Evolutionary conservation across 1,140 invertebrate genomes (phyloP).

Genomic region (Zaprionus ornatus): DNA sequence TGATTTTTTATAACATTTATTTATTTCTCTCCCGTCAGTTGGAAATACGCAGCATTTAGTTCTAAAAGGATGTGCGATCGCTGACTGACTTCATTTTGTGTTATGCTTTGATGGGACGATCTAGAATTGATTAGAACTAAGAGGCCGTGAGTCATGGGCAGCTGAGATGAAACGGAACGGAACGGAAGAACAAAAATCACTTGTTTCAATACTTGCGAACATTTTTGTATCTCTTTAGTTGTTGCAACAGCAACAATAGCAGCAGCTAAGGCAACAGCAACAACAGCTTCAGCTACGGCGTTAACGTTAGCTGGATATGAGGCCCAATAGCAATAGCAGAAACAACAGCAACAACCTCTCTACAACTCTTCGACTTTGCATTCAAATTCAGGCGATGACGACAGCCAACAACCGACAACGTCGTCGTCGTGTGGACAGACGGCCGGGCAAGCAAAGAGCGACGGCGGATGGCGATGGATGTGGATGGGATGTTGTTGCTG

Average conservation of each 20-base stretch:
- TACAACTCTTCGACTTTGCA: conserved; percentile 54
- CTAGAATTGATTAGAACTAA: neutral
- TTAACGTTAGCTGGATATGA: neutral
- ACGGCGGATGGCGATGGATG: conserved; percentile 18
- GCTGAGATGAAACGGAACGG: conserved; percentile 37
- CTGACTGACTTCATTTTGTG: conserved; percentile 23
- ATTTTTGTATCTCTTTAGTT: conserved; percentile 16
- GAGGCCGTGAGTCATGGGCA: neutral
- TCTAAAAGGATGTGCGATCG: conserved; percentile 33
- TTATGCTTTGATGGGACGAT: conserved; percentile 7
- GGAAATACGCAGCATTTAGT: neutral
- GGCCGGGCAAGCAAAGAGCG: neutral
- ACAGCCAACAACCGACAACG: conserved; percentile 47
- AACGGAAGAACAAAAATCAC: conserved; percentile 58
- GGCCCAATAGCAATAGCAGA: conserved; percentile 23
- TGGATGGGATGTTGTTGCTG: conserved; percentile 18
- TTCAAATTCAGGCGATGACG: conserved; percentile 73
- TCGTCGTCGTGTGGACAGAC: conserved; percentile 16
- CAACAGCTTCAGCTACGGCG: conserved; percentile 8
- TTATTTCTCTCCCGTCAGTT: neutral
- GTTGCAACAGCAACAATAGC: conserved; percentile 22
- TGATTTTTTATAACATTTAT: too few species aligned
- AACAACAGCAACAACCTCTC: conserved; percentile 19
- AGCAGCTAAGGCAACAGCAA: conserved; percentile 16
- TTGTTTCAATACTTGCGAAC: conserved; percentile 50